Evolutionary conservation across 2,113 vertebrate species (phyloP).

Genomic region (Struthio camelus): DNA sequence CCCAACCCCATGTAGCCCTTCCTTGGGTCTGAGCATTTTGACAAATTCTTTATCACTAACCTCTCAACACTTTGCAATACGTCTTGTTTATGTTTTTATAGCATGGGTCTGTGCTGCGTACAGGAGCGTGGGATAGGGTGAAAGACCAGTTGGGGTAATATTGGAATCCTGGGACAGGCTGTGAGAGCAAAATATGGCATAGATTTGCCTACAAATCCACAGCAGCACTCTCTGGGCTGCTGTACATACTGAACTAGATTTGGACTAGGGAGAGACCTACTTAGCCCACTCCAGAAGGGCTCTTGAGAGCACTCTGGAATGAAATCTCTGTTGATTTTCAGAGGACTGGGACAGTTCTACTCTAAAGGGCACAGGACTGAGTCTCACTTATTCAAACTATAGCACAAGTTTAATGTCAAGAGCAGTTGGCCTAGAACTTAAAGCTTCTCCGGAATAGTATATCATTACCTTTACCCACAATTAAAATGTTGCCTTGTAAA

Average conservation of each 20-base stretch:
- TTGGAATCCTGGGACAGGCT: not conserved
- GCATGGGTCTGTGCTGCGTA: not conserved
- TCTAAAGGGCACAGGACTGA: not conserved
- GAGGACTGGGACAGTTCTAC: not conserved
- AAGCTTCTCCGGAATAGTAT: not conserved
- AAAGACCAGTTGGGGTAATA: too few species aligned
- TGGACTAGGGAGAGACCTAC: not conserved
- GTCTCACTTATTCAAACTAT: not conserved
- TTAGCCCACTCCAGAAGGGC: not conserved
- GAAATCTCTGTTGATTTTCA: not conserved
- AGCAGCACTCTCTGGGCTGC: too few species aligned
- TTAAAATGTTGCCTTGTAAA: not conserved
- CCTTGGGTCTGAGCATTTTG: not conserved
- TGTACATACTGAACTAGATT: not conserved
- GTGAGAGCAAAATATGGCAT: not conserved
- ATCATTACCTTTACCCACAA: not conserved
- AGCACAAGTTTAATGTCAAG: not conserved
- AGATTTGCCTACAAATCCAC: too few species aligned
- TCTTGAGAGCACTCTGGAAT: not conserved
- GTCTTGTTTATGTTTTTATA: accelerated
- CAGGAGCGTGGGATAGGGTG: not conserved
- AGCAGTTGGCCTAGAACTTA: not conserved
- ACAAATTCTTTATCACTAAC: not conserved
- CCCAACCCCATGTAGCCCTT: not conserved
- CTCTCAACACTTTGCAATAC: not conserved